Conservation (phyloP, 2,113 vertebrate species). For the Marcusenius ussheri region DNA sequence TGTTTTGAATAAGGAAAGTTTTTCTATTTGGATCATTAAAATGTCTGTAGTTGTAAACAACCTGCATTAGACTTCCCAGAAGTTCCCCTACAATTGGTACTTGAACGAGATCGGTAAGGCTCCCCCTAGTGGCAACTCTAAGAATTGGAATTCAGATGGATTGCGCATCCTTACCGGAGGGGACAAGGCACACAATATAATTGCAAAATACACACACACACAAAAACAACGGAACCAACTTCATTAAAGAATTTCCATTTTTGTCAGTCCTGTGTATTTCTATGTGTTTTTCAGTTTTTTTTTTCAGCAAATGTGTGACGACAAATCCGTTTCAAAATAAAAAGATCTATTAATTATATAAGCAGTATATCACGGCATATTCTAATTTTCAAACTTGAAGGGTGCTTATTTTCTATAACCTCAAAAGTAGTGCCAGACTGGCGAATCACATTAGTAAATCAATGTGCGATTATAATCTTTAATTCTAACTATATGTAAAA, state of each 20-base stretch:
- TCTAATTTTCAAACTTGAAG: background rate
- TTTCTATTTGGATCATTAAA: background rate
- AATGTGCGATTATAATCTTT: background rate
- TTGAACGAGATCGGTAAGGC: slow-evolving; percentile 21
- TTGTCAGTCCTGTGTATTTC: background rate
- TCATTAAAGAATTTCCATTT: background rate
- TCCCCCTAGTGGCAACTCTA: slow-evolving; percentile 48
- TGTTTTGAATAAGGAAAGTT: background rate
- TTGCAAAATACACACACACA: background rate
- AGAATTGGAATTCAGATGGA: background rate
- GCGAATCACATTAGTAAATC: background rate
- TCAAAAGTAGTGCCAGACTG: background rate
- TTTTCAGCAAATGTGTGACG: background rate
- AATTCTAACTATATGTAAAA: background rate
- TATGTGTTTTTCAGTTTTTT: background rate
- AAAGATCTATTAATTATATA: background rate
- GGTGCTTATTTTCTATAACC: background rate
- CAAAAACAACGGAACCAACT: background rate
- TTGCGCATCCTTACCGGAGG: background rate
- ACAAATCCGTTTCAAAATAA: background rate
- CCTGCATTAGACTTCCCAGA: background rate
- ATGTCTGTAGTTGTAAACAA: background rate
- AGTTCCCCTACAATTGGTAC: background rate
- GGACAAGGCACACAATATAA: background rate
- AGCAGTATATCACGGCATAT: background rate